phyloP scores from a whole-genome alignment of 2,113 vertebrate genomes.

The Lagenorhynchus albirostris region DNA sequence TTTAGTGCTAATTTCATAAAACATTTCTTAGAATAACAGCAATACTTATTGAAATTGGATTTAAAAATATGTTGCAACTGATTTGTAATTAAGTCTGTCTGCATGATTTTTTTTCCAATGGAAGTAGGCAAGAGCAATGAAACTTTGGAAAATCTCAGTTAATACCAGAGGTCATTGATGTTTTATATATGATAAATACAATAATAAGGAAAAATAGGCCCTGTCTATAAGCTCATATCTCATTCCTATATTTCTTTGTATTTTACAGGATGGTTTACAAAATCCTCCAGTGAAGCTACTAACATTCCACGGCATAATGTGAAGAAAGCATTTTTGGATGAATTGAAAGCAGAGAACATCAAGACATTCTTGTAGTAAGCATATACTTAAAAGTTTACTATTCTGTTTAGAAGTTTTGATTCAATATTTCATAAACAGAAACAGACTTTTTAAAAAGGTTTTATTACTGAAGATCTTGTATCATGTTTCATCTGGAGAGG shows the following conservation, averaged over 20 bases:
- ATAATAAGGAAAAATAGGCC: neutral
- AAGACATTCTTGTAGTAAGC: slow-evolving; percentile 90
- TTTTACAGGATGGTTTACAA: slow-evolving; percentile 91
- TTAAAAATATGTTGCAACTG: neutral
- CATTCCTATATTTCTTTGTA: slow-evolving; percentile 51
- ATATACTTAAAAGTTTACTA: neutral
- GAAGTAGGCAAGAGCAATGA: slow-evolving; percentile 1
- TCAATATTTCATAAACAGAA: neutral
- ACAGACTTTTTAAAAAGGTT: neutral
- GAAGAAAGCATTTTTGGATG: slow-evolving; percentile 87
- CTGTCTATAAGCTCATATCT: neutral
- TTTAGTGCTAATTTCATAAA: neutral
- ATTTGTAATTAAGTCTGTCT: neutral
- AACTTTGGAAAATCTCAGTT: neutral
- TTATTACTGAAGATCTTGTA: neutral
- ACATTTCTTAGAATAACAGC: slow-evolving; percentile 11
- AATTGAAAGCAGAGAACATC: slow-evolving; percentile 92
- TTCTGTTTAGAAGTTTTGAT: neutral
- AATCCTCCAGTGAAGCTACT: slow-evolving; percentile 69
- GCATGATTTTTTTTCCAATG: neutral
- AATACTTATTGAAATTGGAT: neutral
- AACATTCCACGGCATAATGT: slow-evolving; percentile 42
- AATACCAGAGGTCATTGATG: neutral
- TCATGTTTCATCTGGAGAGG: neutral
- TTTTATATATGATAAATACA: neutral